Evolutionary conservation across 1,140 invertebrate genomes (phyloP), one percentile per base, ranked within the genome.

Genomic region (Druon quercuslanigerum): DNA sequence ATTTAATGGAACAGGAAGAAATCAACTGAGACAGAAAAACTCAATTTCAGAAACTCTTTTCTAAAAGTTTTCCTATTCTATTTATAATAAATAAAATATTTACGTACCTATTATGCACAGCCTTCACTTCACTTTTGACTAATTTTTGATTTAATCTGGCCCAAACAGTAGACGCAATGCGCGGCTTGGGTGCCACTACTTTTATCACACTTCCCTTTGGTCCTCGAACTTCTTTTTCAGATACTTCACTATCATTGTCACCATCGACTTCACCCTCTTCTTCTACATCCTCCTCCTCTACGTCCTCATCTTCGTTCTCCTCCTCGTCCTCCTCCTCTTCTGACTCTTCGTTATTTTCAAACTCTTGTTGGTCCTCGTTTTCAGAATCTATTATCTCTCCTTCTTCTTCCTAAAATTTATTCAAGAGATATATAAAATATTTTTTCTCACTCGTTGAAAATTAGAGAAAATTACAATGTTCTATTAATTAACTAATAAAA

Each of bases 161-260:
- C 93, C 93, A 94, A n/a, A 94, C 93, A 84, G 91, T 92, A 6
- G 91, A 90, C 1, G 89, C 87, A 74, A 91, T 82, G 60, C 87
- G 87, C 50, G 90, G 90, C 79, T 92, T 92, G 9, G 81, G 84
- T 73, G 86, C 85, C 17, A 92, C 87, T 46, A 91, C 90, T 76
- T 92, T 92, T 51, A 92, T 91, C 16, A 91, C 91, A 75, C 90
- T 92, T n/a, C 90, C 90, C 79, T 87, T 89, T 14, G 87, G 87
- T 19, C 90, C 90, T 80, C 90, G 88, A 33, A 90, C 73, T 85
- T 92, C 90, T 78, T 91, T 91, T 40, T 87, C 88, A 14, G 87
- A 85, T 52, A 86, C 51, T 60, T 89, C 84, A 75, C 86, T 87
- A 71, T 83, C 84, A 11, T 81, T 72, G 50, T 81, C 84, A 72